phyloP scores from a whole-genome alignment of 2,113 vertebrate species.

The Ceuthmochares aereus region DNA sequence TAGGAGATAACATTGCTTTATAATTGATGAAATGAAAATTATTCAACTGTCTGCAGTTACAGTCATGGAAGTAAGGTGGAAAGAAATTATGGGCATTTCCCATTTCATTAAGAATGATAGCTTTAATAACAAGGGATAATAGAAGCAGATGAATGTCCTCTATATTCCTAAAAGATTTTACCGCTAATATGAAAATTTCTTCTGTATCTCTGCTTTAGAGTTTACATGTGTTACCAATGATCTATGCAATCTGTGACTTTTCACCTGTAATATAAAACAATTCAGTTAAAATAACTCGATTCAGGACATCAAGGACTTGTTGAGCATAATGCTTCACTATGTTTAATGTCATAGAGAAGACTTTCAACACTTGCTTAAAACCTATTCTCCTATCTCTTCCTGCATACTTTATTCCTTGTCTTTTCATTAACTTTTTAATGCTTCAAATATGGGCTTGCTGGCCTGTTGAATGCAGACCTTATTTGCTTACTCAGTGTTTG shows the following conservation, averaged over 20 bases:
- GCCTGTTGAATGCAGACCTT: neutral
- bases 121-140: neutral
- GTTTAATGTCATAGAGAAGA: neutral
- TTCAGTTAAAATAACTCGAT: neutral
- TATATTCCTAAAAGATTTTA: neutral
- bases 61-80: neutral
- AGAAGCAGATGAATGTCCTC: neutral
- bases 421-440: neutral
- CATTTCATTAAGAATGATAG: neutral
- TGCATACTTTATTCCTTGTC: neutral
- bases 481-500: neutral
- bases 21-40: neutral
- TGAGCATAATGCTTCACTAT: neutral
- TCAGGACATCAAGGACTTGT: neutral
- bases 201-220: neutral
- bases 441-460: neutral
- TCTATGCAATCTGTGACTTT: neutral
- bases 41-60: neutral
- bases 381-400: neutral
- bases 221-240: neutral
- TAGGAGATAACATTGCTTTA: neutral
- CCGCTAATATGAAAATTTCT: neutral
- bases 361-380: neutral
- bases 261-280: neutral
- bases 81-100: neutral